Conservation (phyloP, 2,888 invertebrate species). For the Lasioglossum marginatum region DNA sequence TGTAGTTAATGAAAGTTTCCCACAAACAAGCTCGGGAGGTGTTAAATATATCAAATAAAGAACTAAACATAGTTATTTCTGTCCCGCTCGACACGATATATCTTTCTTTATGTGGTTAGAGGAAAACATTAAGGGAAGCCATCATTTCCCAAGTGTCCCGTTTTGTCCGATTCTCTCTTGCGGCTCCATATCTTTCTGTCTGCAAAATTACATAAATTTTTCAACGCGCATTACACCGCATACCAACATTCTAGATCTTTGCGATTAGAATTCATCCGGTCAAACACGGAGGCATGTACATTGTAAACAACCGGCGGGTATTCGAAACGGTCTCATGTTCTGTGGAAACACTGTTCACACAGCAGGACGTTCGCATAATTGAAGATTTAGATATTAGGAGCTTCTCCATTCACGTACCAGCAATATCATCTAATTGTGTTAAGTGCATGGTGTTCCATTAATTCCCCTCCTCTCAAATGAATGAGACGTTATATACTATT, state of each 20-base stretch:
- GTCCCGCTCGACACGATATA: neutral
- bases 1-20: neutral
- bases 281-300: neutral
- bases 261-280: neutral
- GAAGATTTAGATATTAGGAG: neutral
- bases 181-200: neutral
- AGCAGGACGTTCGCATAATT: neutral
- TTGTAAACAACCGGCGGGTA: neutral
- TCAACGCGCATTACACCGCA: neutral
- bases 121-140: constrained; percentile 6
- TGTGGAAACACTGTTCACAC: neutral
- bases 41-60: constrained; percentile 11
- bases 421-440: neutral
- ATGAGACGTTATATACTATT: neutral
- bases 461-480: neutral
- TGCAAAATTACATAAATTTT: neutral
- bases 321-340: neutral
- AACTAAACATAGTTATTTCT: neutral
- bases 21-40: neutral
- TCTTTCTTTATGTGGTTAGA: neutral
- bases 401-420: neutral
- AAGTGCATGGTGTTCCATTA: neutral
- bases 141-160: constrained; percentile 11
- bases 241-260: neutral
- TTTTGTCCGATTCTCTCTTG: neutral